These are phyloP conservation scores for Elephantulus edwardii DNA, from an alignment of 2,113 vertebrate species.

Conservation along the genomic window DNA sequence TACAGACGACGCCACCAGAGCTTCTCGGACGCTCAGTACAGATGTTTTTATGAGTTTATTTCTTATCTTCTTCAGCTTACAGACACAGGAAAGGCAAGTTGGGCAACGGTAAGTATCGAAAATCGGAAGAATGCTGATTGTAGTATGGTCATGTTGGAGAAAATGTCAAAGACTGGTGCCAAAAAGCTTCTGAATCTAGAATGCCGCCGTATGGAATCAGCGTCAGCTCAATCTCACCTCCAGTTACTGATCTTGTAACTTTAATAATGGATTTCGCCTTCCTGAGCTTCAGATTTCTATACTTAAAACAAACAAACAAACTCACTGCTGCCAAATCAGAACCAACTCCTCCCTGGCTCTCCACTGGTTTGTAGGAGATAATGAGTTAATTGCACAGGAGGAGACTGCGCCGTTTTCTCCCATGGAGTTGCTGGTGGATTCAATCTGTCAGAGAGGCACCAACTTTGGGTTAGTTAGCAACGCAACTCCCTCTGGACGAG, in stretches of 20 bases:
- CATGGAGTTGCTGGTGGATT: too few species aligned
- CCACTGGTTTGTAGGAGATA: too few species aligned
- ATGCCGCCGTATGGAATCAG: not conserved
- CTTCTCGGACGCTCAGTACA: too few species aligned
- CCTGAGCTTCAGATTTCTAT: not conserved
- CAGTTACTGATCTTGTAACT: not conserved
- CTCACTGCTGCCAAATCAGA: too few species aligned
- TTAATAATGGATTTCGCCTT: not conserved
- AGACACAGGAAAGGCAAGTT: not conserved
- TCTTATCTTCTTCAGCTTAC: not conserved
- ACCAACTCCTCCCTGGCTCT: too few species aligned
- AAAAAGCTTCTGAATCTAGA: conserved; percentile 10
- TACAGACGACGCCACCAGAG: too few species aligned
- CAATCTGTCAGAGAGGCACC: too few species aligned
- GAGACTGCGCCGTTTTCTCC: too few species aligned
- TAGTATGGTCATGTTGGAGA: not conserved
- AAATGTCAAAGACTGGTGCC: not conserved
- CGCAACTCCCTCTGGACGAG: too few species aligned
- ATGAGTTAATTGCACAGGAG: too few species aligned
- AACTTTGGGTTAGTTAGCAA: too few species aligned
- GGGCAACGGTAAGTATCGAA: not conserved
- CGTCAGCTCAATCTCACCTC: not conserved
- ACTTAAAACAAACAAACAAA: too few species aligned
- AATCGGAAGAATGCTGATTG: not conserved
- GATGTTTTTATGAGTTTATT: not conserved